phyloP scores from a whole-genome alignment of 2,113 vertebrate genomes.

The Alectura lathami region DNA sequence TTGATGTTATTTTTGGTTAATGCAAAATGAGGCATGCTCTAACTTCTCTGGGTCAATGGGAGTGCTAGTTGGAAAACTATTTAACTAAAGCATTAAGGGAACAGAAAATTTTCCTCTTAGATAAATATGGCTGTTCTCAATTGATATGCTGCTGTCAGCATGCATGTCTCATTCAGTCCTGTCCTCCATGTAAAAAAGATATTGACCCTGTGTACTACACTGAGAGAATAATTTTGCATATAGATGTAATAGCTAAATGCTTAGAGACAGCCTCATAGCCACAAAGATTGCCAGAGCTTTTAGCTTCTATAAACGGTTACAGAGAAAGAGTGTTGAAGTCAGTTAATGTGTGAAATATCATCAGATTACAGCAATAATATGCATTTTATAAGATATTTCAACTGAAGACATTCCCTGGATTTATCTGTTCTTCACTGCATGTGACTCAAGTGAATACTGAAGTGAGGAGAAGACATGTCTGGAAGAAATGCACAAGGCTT shows the following conservation, averaged over 20 bases:
- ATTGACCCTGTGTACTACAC: slow-evolving; percentile 16
- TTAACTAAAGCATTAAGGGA: slow-evolving; percentile 20
- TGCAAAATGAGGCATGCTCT: not conserved
- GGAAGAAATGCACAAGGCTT: not conserved
- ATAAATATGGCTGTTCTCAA: not conserved
- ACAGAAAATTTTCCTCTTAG: not conserved
- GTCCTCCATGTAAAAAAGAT: not conserved
- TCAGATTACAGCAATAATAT: slow-evolving; percentile 39
- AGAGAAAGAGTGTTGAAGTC: not conserved
- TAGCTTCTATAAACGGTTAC: not conserved
- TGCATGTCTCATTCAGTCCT: not conserved
- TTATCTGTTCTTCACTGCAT: not conserved
- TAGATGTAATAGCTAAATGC: not conserved
- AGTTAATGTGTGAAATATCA: slow-evolving; percentile 10
- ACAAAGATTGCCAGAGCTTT: not conserved
- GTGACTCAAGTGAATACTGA: not conserved
- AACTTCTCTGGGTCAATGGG: not conserved
- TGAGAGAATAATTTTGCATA: slow-evolving; percentile 9
- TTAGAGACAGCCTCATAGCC: not conserved
- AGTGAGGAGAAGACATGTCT: not conserved
- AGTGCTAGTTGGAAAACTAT: not conserved
- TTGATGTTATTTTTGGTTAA: slow-evolving; percentile 10
- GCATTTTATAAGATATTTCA: slow-evolving; percentile 30
- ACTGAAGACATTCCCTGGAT: not conserved
- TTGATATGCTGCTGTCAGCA: slow-evolving; percentile 11